Base-by-base conservation (phyloP, 92 coral and sea anemone species). In the Diadumene lineata region DNA sequence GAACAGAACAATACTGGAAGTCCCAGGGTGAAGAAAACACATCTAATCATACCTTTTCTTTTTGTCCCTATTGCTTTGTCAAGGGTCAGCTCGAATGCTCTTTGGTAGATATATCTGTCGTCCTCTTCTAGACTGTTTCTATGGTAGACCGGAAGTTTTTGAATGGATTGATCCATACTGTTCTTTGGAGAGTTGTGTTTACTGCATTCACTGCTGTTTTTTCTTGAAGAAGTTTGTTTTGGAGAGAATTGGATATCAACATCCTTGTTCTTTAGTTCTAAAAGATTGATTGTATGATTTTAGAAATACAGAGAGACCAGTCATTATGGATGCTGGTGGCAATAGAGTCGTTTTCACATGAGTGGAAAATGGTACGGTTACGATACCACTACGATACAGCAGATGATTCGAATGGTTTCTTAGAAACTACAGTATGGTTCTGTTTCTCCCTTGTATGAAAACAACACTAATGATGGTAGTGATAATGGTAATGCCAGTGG, bases 1-100 rank as follows among this genome's bases (percentile, higher is more conserved):
- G n/a, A n/a, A n/a, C n/a, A n/a, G n/a, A n/a, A n/a, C n/a, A n/a
- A n/a, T n/a, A n/a, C n/a, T n/a, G n/a, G n/a, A n/a, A n/a, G n/a
- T n/a, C n/a, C n/a, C n/a, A n/a, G n/a, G n/a, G n/a, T n/a, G n/a
- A 32, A 29, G 19, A 15, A 50, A 34, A 67, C 7, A 34, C 31
- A 0, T 8, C 7, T 43, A 17, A 21, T 3, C 13, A 56, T 33
- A 93, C 98, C 97, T 88, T 86, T 79, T 76, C 67, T 84, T 55
- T 87, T 87, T 27, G 84, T 89, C 26, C 98, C 98, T 34, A 91
- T 66, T 60, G 94, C 88, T 81, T 78, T 85, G 72, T 77, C 79
- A n/a, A 93, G 80, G 19, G 96, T 84, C 22, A 87, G 72, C 68
- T 93, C 98, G 21, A 86, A 53, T 33, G 81, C 84, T 48, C 86